Evolutionary conservation across 2,113 vertebrate species (phyloP).

Genomic region (Vireo altiloquus): DNA sequence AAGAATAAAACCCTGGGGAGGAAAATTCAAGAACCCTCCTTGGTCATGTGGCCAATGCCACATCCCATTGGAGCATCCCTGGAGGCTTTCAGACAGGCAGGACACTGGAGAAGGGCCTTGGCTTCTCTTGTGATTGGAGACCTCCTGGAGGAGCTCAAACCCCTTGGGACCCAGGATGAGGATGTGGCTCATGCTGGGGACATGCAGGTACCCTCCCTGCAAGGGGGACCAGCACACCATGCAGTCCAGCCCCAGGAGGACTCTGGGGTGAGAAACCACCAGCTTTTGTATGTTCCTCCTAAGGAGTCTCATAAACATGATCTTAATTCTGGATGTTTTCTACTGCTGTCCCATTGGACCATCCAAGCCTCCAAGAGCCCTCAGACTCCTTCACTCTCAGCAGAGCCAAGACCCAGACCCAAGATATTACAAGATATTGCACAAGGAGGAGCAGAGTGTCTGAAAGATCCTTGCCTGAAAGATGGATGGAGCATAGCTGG

Average conservation of each 20-base stretch:
- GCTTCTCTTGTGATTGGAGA: not conserved
- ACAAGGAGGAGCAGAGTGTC: not conserved
- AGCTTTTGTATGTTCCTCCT: not conserved
- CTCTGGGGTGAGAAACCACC: not conserved
- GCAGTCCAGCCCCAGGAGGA: not conserved
- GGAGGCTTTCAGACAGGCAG: not conserved
- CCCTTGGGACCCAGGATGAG: not conserved
- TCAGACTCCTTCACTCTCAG: not conserved
- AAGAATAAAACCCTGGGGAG: not conserved
- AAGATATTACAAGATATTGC: not conserved
- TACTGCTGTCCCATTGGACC: not conserved
- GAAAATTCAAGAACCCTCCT: not conserved
- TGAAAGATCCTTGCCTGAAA: not conserved
- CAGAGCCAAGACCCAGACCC: not conserved
- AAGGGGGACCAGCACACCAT: not conserved
- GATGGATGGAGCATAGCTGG: not conserved
- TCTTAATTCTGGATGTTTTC: not conserved
- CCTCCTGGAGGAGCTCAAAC: not conserved
- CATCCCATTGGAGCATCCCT: rapidly evolving
- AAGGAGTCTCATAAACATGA: not conserved
- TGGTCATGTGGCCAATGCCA: not conserved
- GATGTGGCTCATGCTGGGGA: not conserved
- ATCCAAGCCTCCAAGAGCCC: not conserved
- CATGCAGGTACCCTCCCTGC: not conserved
- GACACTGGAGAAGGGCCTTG: not conserved